A percentile compares a stretch with the other conserved stretches of the same genome.
Evolutionary conservation across 2,113 vertebrate species (phyloP).

Genomic region (Dendropsophus ebraccatus): DNA sequence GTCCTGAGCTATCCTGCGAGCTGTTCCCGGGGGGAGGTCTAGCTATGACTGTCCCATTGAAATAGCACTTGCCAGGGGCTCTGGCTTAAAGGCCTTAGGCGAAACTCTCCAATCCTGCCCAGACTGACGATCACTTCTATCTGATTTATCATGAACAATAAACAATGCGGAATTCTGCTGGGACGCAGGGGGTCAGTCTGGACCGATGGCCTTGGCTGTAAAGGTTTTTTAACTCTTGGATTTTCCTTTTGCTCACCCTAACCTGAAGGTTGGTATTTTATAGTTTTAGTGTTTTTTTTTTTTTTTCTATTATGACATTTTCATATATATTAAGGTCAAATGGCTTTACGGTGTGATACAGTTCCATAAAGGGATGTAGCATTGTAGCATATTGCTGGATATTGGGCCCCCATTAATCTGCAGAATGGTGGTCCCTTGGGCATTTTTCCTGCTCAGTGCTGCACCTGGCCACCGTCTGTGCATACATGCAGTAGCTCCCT

Average conservation of each 20-base stretch:
- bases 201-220: not conserved
- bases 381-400: no score
- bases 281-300: not conserved
- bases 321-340: not conserved
- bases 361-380: no score
- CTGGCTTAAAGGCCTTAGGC: constrained; percentile 23
- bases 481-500: no score
- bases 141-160: constrained; percentile 12
- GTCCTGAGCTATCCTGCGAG: not conserved
- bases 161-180: not conserved
- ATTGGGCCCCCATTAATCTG: no score
- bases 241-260: not conserved
- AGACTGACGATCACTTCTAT: not conserved
- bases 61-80: constrained; percentile 27
- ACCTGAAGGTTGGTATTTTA: not conserved
- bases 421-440: no score
- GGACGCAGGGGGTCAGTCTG: not conserved
- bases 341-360: not conserved
- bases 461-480: no score
- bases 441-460: no score
- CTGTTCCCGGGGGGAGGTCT: constrained; percentile 14
- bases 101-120: not conserved
- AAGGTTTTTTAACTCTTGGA: not conserved
- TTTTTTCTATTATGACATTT: not conserved
- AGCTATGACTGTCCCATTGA: constrained; percentile 26